Conservation (phyloP, 2,888 invertebrate genomes). For the Aleiodes alternator region DNA sequence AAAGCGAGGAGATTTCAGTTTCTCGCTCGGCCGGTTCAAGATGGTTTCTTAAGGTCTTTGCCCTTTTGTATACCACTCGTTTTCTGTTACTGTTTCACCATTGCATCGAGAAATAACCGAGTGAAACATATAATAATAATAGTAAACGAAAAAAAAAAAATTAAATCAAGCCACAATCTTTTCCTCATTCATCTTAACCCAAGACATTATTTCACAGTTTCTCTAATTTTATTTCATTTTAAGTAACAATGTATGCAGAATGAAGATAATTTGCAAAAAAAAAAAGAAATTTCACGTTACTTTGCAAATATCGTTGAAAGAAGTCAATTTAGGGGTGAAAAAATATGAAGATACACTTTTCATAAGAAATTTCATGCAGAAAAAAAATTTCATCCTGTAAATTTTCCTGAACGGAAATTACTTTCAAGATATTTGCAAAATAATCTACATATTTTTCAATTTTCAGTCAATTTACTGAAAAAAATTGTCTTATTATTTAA, state of each 20-base stretch:
- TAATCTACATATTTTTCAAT: too few relatives aligned
- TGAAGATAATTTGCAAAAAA: not conserved
- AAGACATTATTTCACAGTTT: not conserved
- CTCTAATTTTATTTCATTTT: too few relatives aligned
- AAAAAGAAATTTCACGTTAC: not conserved
- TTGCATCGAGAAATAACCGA: constrained; percentile 22
- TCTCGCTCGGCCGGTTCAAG: constrained; percentile 45
- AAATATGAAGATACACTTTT: too few relatives aligned
- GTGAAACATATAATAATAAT: constrained; percentile 19
- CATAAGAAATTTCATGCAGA: too few relatives aligned
- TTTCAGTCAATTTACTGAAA: too few relatives aligned
- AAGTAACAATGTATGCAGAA: too few relatives aligned
- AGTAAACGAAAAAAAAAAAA: not conserved
- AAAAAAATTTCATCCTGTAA: too few relatives aligned
- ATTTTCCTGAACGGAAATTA: too few relatives aligned
- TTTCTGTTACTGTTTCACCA: constrained; percentile 23
- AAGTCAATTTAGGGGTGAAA: too few relatives aligned
- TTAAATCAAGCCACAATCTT: not conserved
- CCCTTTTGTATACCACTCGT: constrained; percentile 36
- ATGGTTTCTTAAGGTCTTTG: constrained; percentile 43
- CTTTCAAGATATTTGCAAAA: too few relatives aligned
- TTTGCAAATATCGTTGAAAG: too few relatives aligned
- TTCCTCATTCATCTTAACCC: not conserved
- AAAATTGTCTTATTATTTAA: too few relatives aligned
- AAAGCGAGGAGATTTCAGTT: constrained; percentile 28